Evolutionary conservation across 23 tunicate species (phyloP).

Genomic region (Trididemnum clinides): DNA sequence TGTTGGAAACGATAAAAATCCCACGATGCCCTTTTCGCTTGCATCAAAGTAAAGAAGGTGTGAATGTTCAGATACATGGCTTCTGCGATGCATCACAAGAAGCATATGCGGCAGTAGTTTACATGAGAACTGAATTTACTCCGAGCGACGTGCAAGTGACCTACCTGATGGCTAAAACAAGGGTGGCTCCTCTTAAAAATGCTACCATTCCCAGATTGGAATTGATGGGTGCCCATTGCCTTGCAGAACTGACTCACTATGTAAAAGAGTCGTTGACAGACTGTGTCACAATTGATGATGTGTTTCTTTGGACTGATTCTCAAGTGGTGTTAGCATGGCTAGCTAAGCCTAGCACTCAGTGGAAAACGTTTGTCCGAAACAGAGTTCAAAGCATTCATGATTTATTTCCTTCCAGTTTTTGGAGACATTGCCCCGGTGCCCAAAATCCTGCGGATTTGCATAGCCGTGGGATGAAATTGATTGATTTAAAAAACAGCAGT

Average conservation of each 20-base stretch:
- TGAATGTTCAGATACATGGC: neutral
- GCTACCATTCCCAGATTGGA: neutral
- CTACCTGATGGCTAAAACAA: neutral
- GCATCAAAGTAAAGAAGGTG: neutral
- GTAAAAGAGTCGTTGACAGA: too few species aligned
- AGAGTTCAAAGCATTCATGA: conserved; percentile 1
- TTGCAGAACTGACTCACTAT: too few species aligned
- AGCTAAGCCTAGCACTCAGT: neutral
- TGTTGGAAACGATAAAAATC: neutral
- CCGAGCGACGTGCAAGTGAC: neutral
- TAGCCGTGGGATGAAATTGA: neutral
- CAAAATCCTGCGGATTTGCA: neutral
- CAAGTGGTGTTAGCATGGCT: neutral
- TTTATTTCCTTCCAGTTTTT: neutral
- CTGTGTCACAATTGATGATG: neutral
- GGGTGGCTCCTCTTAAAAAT: neutral
- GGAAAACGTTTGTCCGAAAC: neutral
- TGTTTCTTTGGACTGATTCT: neutral
- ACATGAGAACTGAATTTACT: neutral
- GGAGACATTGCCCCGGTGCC: neutral
- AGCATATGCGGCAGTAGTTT: neutral
- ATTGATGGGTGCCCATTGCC: neutral
- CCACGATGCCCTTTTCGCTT: neutral
- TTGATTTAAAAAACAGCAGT: neutral
- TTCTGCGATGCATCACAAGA: neutral